Evolutionary conservation across 2,888 invertebrate species (phyloP).

Genomic region (Hofmannophila pseudospretella): DNA sequence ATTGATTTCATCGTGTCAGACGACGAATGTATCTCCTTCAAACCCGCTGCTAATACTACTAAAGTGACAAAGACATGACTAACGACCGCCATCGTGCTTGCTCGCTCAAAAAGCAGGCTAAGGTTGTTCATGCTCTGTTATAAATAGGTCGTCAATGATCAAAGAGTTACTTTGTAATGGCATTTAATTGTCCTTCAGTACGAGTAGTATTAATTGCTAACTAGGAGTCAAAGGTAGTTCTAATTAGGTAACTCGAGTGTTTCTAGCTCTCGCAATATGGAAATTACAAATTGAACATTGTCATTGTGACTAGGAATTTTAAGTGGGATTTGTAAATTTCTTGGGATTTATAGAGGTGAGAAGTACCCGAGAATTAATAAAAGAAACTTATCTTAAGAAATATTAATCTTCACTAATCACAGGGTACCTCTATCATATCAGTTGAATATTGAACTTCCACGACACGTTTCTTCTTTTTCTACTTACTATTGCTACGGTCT

Average conservation of each 20-base stretch:
- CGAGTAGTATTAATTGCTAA: conserved; percentile 1
- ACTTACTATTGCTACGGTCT: no score
- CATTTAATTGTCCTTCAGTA: not conserved
- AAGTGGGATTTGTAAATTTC: no score
- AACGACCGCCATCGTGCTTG: not conserved
- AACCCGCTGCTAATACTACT: conserved; percentile 19
- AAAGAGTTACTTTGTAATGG: not conserved
- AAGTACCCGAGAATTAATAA: no score
- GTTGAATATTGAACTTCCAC: no score
- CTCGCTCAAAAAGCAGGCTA: not conserved
- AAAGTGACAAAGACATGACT: conserved; percentile 12
- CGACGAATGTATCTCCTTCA: conserved; percentile 22
- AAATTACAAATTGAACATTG: not conserved
- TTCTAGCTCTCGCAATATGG: no score
- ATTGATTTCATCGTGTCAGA: conserved; percentile 43
- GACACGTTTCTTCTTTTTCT: no score
- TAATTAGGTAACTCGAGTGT: no score
- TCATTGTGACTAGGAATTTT: not conserved
- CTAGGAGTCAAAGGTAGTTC: not conserved
- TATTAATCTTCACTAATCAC: no score
- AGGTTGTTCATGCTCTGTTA: not conserved
- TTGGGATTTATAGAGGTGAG: no score
- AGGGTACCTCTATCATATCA: no score
- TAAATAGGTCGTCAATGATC: not conserved
- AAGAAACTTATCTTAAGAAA: no score